Base-by-base conservation (phyloP, 1,140 invertebrate species). In the Drosophila miranda region DNA sequence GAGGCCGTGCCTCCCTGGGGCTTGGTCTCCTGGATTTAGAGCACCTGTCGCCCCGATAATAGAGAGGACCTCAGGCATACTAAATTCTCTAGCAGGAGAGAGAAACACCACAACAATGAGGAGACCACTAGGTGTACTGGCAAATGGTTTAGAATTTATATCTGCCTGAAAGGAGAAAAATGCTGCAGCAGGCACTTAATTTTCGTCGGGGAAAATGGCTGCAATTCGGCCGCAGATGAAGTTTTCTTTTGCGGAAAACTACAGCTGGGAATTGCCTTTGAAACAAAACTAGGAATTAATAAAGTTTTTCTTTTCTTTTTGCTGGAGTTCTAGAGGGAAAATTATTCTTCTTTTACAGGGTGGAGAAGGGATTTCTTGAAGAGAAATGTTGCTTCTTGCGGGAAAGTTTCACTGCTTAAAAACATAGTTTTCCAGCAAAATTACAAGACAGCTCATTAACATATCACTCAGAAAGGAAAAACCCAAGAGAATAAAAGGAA, bases 21-120 rank as follows among this genome's bases (percentile, higher is more conserved):
- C 34, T 38, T 38, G 34, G 11, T 38, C 3, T 13, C 7, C 42
- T 5, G 42, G 55, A 59, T 45, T 21, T 55, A 34, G 59, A 14
- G 28, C 60, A 60, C 55, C 58, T 61, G 61, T 48, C 44, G 9
- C 42, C 4, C 6, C 13, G 21, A 19, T 62, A 51, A 34, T 42
- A 34, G 23, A 50, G 19, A 44, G 45, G 34, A 23, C n/a, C 5
- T 11, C 5, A 6, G 42, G 19, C 13, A 19, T 26, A 28, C 34
- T 62, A 49, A 58, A 23, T 16, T 23, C 26, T 30, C 23, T 9
- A 46, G 34, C 34, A 34, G 30, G 19, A 19, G 19, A 11, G 11
- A 38, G 4, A 4, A 13, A 11, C 4, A 11, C 13, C 6, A 30
- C 14, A 1, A 63, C 30, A 50, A 8, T 14, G 16, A 45, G 44